Conservation (phyloP, 1,140 invertebrate genomes). For the Theocolax elegans region DNA sequence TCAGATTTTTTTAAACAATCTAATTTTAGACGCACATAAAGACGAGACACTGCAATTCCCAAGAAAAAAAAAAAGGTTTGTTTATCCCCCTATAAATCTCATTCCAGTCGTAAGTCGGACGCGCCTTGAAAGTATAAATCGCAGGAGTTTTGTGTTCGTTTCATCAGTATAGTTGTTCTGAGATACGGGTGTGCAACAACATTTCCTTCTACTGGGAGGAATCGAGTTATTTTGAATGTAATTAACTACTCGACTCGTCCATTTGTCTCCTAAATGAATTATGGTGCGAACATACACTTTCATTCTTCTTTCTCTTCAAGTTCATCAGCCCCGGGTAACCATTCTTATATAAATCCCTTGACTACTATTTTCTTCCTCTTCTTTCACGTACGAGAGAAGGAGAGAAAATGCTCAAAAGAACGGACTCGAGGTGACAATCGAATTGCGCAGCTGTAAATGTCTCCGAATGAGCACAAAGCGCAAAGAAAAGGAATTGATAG, state of each 20-base stretch:
- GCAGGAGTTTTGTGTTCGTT: too few species aligned
- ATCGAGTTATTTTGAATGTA: slow-evolving; percentile 27
- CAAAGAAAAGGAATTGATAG: neutral
- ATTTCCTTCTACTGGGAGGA: too few species aligned
- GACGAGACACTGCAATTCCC: too few species aligned
- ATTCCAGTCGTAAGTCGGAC: too few species aligned
- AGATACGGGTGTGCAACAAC: too few species aligned
- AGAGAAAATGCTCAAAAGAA: slow-evolving; percentile 3
- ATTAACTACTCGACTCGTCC: slow-evolving; percentile 22
- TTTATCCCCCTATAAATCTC: too few species aligned
- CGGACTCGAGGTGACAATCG: slow-evolving; percentile 26
- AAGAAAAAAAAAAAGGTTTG: too few species aligned
- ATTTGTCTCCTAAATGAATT: slow-evolving; percentile 32
- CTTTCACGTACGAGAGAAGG: neutral
- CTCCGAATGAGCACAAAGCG: slow-evolving; percentile 11
- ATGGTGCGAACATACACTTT: neutral
- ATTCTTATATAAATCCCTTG: slow-evolving; percentile 20
- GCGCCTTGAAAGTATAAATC: too few species aligned
- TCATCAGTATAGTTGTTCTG: too few species aligned
- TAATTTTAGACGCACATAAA: too few species aligned
- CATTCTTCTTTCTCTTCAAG: neutral
- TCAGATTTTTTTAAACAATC: too few species aligned
- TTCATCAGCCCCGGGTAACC: neutral
- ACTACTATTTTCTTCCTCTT: neutral
- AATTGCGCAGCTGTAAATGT: slow-evolving; percentile 28